Base-by-base conservation (phyloP, 1,140 invertebrate genomes). In the Nasonia giraulti region DNA sequence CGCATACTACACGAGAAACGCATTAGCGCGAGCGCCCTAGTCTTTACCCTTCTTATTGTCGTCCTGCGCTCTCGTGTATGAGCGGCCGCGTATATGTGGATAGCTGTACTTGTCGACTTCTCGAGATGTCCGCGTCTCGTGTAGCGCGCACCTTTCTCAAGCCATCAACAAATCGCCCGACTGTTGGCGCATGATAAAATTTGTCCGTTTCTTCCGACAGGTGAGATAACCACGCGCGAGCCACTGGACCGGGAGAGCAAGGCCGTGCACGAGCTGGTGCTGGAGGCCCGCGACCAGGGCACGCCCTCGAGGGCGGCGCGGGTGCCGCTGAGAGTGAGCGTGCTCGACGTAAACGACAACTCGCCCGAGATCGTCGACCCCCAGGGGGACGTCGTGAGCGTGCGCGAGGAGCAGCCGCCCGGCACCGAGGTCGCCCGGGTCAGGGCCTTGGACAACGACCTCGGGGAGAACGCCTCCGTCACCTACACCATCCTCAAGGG, bases 271-370 rank as follows among this genome's bases (percentile, higher is more conserved):
- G 96, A 98, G 87, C 91, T 99, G 23, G 95, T 97, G 2, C 95
- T 97, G 17, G 96, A 97, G 92, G 98, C 97, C 1, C 94, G 95
- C 81, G 98, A 99, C 92, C 96, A 97, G 90, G 98, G 98, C 0
- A 94, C 93, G 2, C 96, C 97, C 0, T 95, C 96, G 1, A 94
- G 96, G 79, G 96, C 95, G 82, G 94, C 96, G 20, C 93, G 97
- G 86, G 96, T 97, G 0, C 94, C 95, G 7, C 93, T 99, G 75
- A 94, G 95, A 87, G 95, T 99, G 0, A 93, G 94, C 83, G 95
- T 97, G 4, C 94, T 95, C 20, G 98, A 99, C 91, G 95, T 97
- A 5, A 99, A 99, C 91, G 98, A 99, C 92, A 98, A 99, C 93
- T 94, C 96, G 11, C 97, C 97, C 14, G 95, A 96, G 91, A 97